These are phyloP conservation scores for Mylabris phalerata DNA, from an alignment of 1,140 invertebrate species.

Conservation along the genomic window DNA sequence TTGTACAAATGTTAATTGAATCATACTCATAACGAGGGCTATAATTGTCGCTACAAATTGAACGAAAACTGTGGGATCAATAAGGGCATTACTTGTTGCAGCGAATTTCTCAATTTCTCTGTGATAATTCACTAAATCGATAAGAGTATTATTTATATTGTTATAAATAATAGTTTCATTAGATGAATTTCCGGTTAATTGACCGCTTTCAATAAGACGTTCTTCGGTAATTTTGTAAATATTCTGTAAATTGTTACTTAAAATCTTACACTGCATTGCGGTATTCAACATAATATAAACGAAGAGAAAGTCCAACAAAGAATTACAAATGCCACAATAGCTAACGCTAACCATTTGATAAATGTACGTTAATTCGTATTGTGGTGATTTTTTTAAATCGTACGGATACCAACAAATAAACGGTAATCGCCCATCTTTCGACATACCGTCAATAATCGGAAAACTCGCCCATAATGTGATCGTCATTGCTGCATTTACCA, in stretches of 20 bases:
- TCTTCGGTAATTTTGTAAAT: not conserved
- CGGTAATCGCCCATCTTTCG: not conserved
- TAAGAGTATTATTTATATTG: no score
- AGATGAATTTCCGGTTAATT: no score
- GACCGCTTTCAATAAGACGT: no score
- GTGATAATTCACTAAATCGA: no score
- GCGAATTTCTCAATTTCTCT: no score
- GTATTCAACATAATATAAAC: not conserved
- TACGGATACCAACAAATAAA: slow-evolving; percentile 4
- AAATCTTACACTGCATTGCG: not conserved
- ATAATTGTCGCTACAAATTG: no score
- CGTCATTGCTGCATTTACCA: no score
- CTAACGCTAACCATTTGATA: not conserved
- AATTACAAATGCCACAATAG: not conserved
- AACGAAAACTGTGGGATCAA: no score
- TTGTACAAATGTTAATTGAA: slow-evolving; percentile 1
- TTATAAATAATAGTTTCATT: no score
- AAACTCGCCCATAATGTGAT: not conserved
- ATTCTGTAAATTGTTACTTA: slow-evolving; percentile 1
- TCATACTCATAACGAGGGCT: not conserved
- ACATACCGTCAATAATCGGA: not conserved
- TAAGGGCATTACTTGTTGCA: no score
- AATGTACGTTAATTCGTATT: slow-evolving; percentile 1
- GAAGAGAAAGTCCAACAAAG: not conserved
- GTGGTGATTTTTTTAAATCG: not conserved